A percentile compares a stretch with the other conserved stretches of the same genome.
phyloP scores from a whole-genome alignment of 2,888 invertebrate species.

The Sipunculus nudus region DNA sequence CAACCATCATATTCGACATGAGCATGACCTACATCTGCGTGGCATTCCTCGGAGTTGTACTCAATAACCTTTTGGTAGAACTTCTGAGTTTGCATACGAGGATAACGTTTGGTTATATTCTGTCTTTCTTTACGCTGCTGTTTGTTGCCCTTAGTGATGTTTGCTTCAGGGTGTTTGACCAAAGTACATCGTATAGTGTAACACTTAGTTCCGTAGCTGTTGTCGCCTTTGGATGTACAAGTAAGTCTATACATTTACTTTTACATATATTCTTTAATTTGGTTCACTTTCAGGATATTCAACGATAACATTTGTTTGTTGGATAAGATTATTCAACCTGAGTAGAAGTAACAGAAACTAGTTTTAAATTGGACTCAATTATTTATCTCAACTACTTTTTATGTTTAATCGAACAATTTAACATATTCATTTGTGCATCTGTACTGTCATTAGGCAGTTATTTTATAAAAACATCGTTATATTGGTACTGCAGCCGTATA shows the following conservation, averaged over 20 bases:
- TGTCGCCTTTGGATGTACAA: constrained; percentile 45
- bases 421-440: too few relatives aligned
- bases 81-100: constrained; percentile 82
- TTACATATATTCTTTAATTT: background rate
- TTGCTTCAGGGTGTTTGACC: constrained; percentile 83
- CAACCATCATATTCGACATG: constrained; percentile 91
- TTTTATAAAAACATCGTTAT: too few relatives aligned
- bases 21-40: constrained; percentile 90
- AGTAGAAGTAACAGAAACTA: too few relatives aligned
- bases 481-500: too few relatives aligned
- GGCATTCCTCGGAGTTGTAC: constrained; percentile 85
- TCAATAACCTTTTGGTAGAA: constrained; percentile 86
- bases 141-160: constrained; percentile 88
- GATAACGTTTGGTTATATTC: constrained; percentile 87
- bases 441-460: too few relatives aligned
- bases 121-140: constrained; percentile 82
- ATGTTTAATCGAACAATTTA: too few relatives aligned
- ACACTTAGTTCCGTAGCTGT: constrained; percentile 32
- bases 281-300: background rate
- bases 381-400: too few relatives aligned
- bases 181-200: constrained; percentile 78
- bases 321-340: too few relatives aligned
- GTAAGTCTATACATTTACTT: constrained; percentile 31
- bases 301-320: background rate
- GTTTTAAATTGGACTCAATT: too few relatives aligned